These are phyloP conservation scores for Acanthurus leucopareius DNA, from an alignment of 2,797 vertebrate species.

Conservation along the genomic window DNA sequence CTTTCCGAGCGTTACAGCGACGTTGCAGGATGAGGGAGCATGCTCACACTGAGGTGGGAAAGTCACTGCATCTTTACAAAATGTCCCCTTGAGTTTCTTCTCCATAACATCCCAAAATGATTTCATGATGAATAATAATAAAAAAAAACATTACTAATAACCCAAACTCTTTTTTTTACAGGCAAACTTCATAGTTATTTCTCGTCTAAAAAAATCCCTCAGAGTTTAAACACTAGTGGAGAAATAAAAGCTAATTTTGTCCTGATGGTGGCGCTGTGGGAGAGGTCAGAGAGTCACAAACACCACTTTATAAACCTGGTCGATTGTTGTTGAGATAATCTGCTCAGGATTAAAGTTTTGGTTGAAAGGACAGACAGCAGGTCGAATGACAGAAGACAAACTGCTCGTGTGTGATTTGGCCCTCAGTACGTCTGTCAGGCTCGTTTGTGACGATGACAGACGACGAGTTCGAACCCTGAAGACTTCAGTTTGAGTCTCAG, in stretches of 20 bases:
- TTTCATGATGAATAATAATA: neutral
- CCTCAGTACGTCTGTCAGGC: no score
- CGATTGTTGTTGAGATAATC: neutral
- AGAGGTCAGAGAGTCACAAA: slow-evolving; percentile 14
- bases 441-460: no score
- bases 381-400: no score
- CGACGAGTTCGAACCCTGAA: no score
- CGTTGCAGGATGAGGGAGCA: neutral
- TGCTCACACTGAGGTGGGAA: neutral
- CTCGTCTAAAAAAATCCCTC: neutral
- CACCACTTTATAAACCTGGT: neutral
- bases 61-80: neutral
- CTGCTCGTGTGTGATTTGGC: no score
- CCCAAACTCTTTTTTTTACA: neutral
- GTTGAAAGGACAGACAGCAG: neutral
- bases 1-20: neutral
- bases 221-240: neutral
- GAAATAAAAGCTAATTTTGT: neutral
- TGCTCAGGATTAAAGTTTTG: neutral
- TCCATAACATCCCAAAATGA: neutral
- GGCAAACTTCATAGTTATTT: neutral
- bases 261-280: slow-evolving; percentile 15
- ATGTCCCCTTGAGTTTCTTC: neutral
- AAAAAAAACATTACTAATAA: neutral
- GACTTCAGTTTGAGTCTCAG: no score